These are phyloP conservation scores for Varanus komodoensis DNA, from an alignment of 2,113 vertebrate species.

Conservation along the genomic window DNA sequence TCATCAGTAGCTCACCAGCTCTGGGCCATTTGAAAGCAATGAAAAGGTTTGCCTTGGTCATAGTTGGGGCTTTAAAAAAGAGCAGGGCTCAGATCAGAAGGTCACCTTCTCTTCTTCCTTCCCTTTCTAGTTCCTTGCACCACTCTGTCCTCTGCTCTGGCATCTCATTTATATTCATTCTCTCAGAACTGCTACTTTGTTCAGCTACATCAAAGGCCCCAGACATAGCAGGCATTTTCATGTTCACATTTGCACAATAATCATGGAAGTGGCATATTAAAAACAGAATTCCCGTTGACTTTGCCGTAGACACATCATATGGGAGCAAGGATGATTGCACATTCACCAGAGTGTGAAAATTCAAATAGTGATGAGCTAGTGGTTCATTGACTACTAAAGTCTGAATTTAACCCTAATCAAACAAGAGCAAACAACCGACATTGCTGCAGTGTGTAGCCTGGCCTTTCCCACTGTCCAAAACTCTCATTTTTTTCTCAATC, in stretches of 20 bases:
- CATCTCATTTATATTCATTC: neutral
- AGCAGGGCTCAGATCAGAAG: neutral
- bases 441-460: neutral
- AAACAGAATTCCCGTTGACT: neutral
- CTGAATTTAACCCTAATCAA: neutral
- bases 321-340: neutral
- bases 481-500: neutral
- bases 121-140: neutral
- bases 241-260: neutral
- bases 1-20: neutral
- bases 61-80: neutral
- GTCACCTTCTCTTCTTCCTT: neutral
- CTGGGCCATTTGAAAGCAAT: neutral
- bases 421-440: neutral
- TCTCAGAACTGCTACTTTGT: neutral
- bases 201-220: conserved; percentile 3
- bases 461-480: neutral
- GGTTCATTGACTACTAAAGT: conserved; percentile 9
- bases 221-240: neutral
- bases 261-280: neutral
- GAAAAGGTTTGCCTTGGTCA: conserved; percentile 10
- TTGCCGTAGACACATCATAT: neutral
- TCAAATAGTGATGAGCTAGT: conserved; percentile 9
- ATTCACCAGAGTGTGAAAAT: neutral
- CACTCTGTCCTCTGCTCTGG: neutral